phyloP scores from a whole-genome alignment of 2,888 invertebrate species.

The Temnothorax ravouxi region DNA sequence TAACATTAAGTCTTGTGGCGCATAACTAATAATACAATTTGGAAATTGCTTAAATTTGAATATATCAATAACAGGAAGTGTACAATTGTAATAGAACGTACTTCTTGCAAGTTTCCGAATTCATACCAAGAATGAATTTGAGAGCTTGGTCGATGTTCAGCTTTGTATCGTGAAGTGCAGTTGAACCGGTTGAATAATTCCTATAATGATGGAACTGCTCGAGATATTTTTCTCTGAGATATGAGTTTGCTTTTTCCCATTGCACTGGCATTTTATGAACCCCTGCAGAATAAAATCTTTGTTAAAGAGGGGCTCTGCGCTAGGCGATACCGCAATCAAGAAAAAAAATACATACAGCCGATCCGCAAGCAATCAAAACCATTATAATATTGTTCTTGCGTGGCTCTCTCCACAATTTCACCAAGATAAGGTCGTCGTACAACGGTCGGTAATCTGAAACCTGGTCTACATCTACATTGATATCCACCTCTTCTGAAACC shows the following conservation, averaged over 20 bases:
- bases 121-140: conserved; percentile 92
- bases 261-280: conserved; percentile 94
- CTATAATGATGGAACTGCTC: conserved; percentile 92
- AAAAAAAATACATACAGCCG: conserved; percentile 91
- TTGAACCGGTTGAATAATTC: conserved; percentile 90
- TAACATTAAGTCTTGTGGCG: conserved; percentile 91
- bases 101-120: conserved; percentile 88
- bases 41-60: conserved; percentile 33
- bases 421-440: conserved; percentile 97
- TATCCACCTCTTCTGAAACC: conserved; percentile 98
- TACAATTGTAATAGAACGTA: conserved; percentile 80
- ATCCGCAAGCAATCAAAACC: conserved; percentile 96
- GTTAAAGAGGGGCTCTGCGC: not conserved
- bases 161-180: conserved; percentile 89
- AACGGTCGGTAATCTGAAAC: conserved; percentile 94
- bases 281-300: conserved; percentile 88
- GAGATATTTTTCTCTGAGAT: conserved; percentile 91
- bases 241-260: conserved; percentile 92
- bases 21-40: conserved; percentile 86
- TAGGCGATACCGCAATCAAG: not conserved
- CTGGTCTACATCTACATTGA: conserved; percentile 97
- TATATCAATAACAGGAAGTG: not conserved
- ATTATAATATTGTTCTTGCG: conserved; percentile 96
- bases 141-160: conserved; percentile 93
- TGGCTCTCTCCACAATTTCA: conserved; percentile 97